Conservation (phyloP, 2,888 invertebrate species). For the Drosophila melanosoma region DNA sequence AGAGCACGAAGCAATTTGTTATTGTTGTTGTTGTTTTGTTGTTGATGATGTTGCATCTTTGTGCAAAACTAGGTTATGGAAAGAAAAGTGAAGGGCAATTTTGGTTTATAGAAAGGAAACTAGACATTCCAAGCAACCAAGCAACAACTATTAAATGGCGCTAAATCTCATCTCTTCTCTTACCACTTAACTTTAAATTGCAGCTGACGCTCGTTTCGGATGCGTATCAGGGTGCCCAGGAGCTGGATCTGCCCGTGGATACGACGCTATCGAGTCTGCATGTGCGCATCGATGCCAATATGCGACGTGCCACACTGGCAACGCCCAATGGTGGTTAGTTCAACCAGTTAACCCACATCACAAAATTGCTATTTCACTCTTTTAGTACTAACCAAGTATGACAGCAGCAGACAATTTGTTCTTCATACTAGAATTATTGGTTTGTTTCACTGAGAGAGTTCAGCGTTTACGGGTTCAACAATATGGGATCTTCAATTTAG, state of each 20-base stretch:
- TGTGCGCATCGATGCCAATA: slow-evolving; percentile 83
- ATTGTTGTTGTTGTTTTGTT: slow-evolving; percentile 24
- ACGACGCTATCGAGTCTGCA: slow-evolving; percentile 84
- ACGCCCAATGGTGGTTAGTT: slow-evolving; percentile 85
- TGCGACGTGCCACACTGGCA: slow-evolving; percentile 82
- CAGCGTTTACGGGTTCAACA: slow-evolving; percentile 54
- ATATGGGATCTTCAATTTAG: slow-evolving; percentile 57
- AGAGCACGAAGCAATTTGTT: slow-evolving; percentile 61
- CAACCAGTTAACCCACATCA: slow-evolving; percentile 35
- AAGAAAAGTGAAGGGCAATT: slow-evolving; percentile 79
- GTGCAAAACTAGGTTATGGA: slow-evolving; percentile 80
- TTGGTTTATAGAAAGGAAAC: slow-evolving; percentile 76
- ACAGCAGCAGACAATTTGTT: slow-evolving; percentile 14
- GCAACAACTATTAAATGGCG: slow-evolving; percentile 10
- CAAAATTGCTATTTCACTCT: slow-evolving; percentile 42
- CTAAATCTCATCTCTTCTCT: slow-evolving; percentile 15
- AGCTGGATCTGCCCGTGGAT: slow-evolving; percentile 83
- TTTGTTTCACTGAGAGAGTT: slow-evolving; percentile 35
- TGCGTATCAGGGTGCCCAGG: slow-evolving; percentile 81
- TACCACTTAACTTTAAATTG: slow-evolving; percentile 16
- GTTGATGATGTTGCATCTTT: slow-evolving; percentile 78
- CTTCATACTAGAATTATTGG: slow-evolving; percentile 14
- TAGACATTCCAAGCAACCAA: slow-evolving; percentile 46
- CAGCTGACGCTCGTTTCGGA: slow-evolving; percentile 79
- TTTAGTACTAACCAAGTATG: slow-evolving; percentile 43